These are phyloP conservation scores for Limenitis camilla DNA, from an alignment of 2,888 invertebrate species.

Conservation along the genomic window DNA sequence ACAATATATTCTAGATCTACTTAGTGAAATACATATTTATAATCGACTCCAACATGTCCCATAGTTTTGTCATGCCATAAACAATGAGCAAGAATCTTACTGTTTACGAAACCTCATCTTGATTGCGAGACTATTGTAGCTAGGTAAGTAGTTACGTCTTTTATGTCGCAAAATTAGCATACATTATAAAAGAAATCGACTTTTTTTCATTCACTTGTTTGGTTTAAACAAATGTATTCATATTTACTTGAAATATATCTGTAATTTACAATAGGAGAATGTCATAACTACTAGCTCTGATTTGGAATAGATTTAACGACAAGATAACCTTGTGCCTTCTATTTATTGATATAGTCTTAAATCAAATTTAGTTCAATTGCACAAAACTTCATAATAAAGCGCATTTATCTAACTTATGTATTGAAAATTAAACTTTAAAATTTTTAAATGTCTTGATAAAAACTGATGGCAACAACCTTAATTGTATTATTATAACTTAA, in stretches of 20 bases:
- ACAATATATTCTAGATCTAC: too few species aligned
- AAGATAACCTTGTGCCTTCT: not conserved
- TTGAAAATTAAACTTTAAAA: too few species aligned
- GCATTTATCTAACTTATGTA: too few species aligned
- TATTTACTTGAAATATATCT: not conserved
- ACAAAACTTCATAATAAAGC: too few species aligned
- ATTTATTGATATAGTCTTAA: not conserved
- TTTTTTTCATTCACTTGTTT: not conserved
- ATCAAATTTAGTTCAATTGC: too few species aligned
- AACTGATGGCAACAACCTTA: too few species aligned
- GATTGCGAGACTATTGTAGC: constrained; percentile 43
- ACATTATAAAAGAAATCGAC: constrained; percentile 4
- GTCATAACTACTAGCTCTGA: too few species aligned
- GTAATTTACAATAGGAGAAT: not conserved
- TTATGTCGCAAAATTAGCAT: constrained; percentile 24
- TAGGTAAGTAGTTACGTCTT: constrained; percentile 36
- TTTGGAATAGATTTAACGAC: not conserved
- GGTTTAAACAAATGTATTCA: too few species aligned
- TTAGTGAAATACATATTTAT: too few species aligned
- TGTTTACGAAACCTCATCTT: constrained; percentile 45
- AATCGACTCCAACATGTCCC: not conserved
- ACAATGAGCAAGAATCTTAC: constrained; percentile 47
- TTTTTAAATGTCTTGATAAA: too few species aligned
- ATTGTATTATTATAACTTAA: too few species aligned
- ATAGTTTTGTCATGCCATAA: constrained; percentile 45